Conservation (phyloP, 1,140 invertebrate genomes). For the Conus ventricosus region DNA sequence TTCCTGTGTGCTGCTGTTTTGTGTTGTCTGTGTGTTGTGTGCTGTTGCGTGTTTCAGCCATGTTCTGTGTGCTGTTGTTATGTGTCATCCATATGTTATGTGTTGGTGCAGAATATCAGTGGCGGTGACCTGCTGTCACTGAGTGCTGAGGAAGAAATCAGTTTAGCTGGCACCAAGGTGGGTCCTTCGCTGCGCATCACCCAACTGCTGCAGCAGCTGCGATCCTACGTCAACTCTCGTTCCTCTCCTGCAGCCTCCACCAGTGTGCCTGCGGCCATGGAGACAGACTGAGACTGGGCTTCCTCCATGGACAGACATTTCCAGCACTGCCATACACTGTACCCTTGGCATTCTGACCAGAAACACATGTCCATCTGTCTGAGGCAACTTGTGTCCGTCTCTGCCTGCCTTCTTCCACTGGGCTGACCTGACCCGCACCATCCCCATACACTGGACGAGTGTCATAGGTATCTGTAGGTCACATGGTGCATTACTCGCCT, state of each 20-base stretch:
- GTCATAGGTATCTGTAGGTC: too few species aligned
- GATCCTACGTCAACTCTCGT: conserved; percentile 28
- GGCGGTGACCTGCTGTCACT: conserved; percentile 87
- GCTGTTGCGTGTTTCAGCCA: too few species aligned
- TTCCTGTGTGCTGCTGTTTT: too few species aligned
- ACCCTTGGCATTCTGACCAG: too few species aligned
- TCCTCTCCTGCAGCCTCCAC: neutral
- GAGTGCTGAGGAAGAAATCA: conserved; percentile 92
- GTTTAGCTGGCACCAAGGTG: conserved; percentile 92
- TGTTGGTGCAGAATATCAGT: conserved; percentile 81
- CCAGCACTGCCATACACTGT: neutral
- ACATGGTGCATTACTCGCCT: too few species aligned
- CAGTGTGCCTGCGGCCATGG: conserved; percentile 11
- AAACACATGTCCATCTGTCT: too few species aligned
- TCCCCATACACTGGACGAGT: too few species aligned
- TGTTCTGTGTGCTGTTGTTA: too few species aligned
- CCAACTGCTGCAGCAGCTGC: conserved; percentile 83
- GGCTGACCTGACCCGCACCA: too few species aligned
- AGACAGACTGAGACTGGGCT: neutral
- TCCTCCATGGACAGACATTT: neutral
- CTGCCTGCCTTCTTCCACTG: neutral
- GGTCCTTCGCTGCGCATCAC: conserved; percentile 95
- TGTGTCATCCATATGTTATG: neutral
- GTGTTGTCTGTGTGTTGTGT: too few species aligned
- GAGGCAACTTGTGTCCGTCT: neutral